These are phyloP conservation scores for Globicephala melas DNA, from an alignment of 2,113 vertebrate species.

Conservation along the genomic window DNA sequence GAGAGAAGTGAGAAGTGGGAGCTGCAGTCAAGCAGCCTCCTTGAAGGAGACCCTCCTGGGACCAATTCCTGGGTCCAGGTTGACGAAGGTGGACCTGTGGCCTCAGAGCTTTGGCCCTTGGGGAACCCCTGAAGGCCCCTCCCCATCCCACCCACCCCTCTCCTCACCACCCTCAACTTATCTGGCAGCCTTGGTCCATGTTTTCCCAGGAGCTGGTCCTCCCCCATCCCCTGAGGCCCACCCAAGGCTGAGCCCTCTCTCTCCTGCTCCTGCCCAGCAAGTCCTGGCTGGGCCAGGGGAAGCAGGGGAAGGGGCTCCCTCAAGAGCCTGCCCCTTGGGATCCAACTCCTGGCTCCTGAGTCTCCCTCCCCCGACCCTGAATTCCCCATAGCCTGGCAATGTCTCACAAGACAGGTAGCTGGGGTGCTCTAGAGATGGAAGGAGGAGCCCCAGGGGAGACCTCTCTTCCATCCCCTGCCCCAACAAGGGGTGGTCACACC, in stretches of 20 bases:
- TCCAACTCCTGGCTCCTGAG: not conserved
- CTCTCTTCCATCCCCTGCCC: not conserved
- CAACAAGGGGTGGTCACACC: not conserved
- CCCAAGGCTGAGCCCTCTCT: not conserved
- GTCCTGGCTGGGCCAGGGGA: not conserved
- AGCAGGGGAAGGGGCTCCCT: not conserved
- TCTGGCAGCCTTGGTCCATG: not conserved
- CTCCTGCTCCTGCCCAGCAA: not conserved
- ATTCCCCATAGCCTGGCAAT: not conserved
- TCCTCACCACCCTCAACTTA: not conserved
- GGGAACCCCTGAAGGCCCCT: not conserved
- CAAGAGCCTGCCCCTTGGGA: not conserved
- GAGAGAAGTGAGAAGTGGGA: not conserved
- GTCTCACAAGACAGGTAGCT: not conserved
- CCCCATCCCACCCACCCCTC: not conserved
- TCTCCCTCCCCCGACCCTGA: no score
- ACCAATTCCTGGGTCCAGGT: not conserved
- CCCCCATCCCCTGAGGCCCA: not conserved
- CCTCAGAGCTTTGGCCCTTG: not conserved
- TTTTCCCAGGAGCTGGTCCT: not conserved
- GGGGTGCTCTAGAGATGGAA: not conserved
- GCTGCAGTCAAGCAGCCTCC: not conserved
- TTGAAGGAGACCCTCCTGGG: not conserved
- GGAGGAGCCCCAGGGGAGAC: not conserved
- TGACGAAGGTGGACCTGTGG: not conserved